These are phyloP conservation scores for Aphrocallistes beatrix DNA, from an alignment of 37 sponge, comb jelly and placozoan genomes.

Conservation along the genomic window DNA sequence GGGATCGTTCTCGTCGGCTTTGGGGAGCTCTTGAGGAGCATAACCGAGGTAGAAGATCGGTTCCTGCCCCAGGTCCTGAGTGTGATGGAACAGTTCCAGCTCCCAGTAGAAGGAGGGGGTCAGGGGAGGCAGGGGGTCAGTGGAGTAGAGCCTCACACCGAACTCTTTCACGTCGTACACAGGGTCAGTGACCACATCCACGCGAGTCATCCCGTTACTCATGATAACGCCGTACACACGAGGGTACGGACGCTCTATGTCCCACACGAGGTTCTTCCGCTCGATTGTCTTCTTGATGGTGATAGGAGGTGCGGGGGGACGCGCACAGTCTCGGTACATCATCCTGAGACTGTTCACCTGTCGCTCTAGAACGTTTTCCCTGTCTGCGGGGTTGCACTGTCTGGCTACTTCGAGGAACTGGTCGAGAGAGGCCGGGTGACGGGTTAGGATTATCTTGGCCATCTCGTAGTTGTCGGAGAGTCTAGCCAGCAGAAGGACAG, in stretches of 20 bases:
- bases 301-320: conserved; percentile 69
- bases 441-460: neutral
- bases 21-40: conserved; percentile 9
- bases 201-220: neutral
- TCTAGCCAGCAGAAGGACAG: conserved; percentile 12
- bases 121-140: conserved; percentile 19
- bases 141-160: neutral
- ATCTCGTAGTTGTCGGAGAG: conserved; percentile 25
- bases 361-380: conserved; percentile 40
- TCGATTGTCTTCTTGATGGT: conserved; percentile 33
- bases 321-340: conserved; percentile 83
- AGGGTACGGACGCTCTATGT: conserved; percentile 15
- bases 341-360: conserved; percentile 75
- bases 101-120: conserved; percentile 94
- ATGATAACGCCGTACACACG: neutral
- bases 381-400: conserved; percentile 32
- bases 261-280: conserved; percentile 26
- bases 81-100: conserved; percentile 51
- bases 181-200: conserved; percentile 15
- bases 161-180: neutral
- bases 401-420: conserved; percentile 31
- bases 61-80: conserved; percentile 15
- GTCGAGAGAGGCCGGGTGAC: conserved; percentile 10
- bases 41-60: conserved; percentile 45
- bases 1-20: neutral